phyloP scores from a whole-genome alignment of 2,888 invertebrate genomes.

The Tholera decimalis region DNA sequence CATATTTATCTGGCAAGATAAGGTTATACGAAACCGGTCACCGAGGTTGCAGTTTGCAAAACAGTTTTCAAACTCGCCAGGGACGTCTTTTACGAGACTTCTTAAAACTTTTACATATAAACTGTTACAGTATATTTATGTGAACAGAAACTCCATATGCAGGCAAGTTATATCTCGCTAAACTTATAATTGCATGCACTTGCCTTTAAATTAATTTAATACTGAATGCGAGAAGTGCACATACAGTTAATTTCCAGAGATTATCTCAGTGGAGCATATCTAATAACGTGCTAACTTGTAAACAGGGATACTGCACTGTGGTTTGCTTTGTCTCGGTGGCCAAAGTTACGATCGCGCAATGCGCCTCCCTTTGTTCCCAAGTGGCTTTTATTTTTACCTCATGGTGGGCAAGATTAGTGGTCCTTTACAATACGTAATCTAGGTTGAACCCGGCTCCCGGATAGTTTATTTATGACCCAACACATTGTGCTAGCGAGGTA shows the following conservation, averaged over 20 bases:
- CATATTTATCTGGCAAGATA: background rate
- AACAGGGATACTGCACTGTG: conserved; percentile 59
- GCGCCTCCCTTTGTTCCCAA: conserved; percentile 60
- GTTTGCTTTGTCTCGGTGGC: conserved; percentile 57
- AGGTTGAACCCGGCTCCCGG: conserved; percentile 30
- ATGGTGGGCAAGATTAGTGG: conserved; percentile 47
- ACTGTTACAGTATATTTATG: no score
- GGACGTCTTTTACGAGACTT: conserved; percentile 11
- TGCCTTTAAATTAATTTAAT: conserved; percentile 37
- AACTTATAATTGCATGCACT: conserved; percentile 53
- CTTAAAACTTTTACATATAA: conserved; percentile 34
- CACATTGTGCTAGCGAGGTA: conserved; percentile 30
- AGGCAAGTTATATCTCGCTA: conserved; percentile 8
- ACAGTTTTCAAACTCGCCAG: conserved; percentile 25
- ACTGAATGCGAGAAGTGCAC: conserved; percentile 25
- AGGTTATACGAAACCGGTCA: conserved; percentile 15
- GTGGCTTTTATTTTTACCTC: conserved; percentile 49
- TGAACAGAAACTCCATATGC: conserved; percentile 17
- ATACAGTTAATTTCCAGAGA: conserved; percentile 47
- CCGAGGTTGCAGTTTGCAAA: conserved; percentile 11
- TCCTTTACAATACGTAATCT: conserved; percentile 43
- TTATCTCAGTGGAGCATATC: conserved; percentile 54
- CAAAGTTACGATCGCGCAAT: conserved; percentile 67
- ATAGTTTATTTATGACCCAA: conserved; percentile 56
- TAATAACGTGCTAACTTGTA: conserved; percentile 61